phyloP scores from a whole-genome alignment of 2,888 invertebrate genomes.

The Lasioglossum villosulum region DNA sequence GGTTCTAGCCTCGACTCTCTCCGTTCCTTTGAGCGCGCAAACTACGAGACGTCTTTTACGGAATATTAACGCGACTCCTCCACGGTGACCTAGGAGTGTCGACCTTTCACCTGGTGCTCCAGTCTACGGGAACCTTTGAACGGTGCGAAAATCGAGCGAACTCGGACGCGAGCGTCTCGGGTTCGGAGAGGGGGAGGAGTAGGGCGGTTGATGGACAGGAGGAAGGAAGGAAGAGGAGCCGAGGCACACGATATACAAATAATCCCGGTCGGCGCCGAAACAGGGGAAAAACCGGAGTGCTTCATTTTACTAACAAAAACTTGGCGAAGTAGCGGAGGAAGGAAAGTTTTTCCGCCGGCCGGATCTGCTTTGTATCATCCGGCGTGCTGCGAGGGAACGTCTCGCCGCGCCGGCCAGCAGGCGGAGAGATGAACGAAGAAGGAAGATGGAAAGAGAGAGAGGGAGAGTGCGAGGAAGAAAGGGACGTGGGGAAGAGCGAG shows the following conservation, averaged over 20 bases:
- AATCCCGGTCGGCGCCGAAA: conserved; percentile 41
- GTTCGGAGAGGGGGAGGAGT: not conserved
- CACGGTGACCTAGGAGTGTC: conserved; percentile 35
- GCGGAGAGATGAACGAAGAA: not conserved
- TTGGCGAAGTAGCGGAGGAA: conserved; percentile 64
- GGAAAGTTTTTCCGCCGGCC: conserved; percentile 66
- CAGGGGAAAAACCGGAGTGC: conserved; percentile 55
- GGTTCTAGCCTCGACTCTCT: not conserved
- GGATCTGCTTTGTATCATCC: conserved; percentile 66
- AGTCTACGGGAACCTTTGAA: conserved; percentile 12
- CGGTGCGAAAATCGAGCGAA: conserved; percentile 38
- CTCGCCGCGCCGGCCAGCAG: conserved; percentile 20
- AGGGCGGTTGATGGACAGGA: not conserved
- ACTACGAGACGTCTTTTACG: conserved; percentile 44
- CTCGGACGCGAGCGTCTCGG: not conserved
- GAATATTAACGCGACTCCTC: conserved; percentile 60
- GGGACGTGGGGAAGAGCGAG: not conserved
- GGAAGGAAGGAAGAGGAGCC: not conserved
- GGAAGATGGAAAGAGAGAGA: not conserved
- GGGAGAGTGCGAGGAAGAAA: too few species aligned
- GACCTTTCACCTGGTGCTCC: conserved; percentile 3
- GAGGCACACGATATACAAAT: conserved; percentile 49
- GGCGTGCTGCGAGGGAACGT: conserved; percentile 48
- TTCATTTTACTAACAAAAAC: conserved; percentile 73
- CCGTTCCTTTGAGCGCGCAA: conserved; percentile 58